phyloP scores from a whole-genome alignment of 37 sponge, comb jelly and placozoan genomes.

The Haliclona indistincta region DNA sequence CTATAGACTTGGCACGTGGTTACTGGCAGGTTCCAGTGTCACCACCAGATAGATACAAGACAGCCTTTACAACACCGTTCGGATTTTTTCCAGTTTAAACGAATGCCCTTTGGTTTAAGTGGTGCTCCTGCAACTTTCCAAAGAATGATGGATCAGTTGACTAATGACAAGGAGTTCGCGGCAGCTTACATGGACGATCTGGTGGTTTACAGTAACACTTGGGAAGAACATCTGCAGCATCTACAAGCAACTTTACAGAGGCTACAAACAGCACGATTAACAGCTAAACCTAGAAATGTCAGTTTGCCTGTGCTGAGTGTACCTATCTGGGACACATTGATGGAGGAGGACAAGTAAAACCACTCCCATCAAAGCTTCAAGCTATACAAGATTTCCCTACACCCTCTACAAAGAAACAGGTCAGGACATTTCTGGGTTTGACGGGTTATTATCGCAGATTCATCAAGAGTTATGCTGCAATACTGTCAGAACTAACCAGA shows the following conservation, averaged over 20 bases:
- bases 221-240: constrained; percentile 66
- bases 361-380: constrained; percentile 14
- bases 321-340: constrained; percentile 34
- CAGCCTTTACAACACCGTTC: constrained; percentile 66
- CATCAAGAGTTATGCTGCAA: constrained; percentile 29
- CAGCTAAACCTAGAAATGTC: constrained; percentile 42
- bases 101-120: constrained; percentile 77
- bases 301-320: constrained; percentile 22
- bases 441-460: constrained; percentile 50
- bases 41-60: constrained; percentile 23
- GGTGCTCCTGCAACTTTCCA: constrained; percentile 81
- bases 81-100: constrained; percentile 61
- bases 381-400: constrained; percentile 20
- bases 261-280: constrained; percentile 31
- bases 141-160: constrained; percentile 57
- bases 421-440: constrained; percentile 42
- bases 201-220: constrained; percentile 42
- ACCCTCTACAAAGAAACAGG: constrained; percentile 44
- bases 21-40: constrained; percentile 74
- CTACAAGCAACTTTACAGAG: constrained; percentile 14
- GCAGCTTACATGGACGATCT: constrained; percentile 79
- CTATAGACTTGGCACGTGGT: constrained; percentile 58
- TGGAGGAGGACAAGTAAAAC: constrained; percentile 10
- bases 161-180: not conserved
- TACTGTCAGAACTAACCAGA: constrained; percentile 36